Base-by-base conservation (phyloP, 64 coral and sea anemone species). In the Stylophora pistillata region DNA sequence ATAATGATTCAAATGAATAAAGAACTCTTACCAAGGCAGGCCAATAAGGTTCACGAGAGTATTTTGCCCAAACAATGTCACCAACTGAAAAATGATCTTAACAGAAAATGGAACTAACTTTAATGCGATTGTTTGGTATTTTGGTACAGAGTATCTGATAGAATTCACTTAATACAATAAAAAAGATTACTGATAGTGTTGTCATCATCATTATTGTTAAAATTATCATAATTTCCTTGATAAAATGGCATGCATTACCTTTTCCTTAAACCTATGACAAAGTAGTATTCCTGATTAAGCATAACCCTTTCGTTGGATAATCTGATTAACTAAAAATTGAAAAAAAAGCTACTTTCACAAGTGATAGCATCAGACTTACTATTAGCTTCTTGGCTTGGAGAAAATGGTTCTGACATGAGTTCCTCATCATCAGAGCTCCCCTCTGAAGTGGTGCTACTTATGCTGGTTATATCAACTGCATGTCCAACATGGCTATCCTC, bases 1-100 rank as follows among this genome's bases (percentile, higher is more conserved):
- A 70, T 13, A 52, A n/a, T 52, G 17, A 29, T 58, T 25, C 27
- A 37, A 47, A 47, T 47, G 7, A 47, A 47, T 56, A 29, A 87
- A 18, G 56, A 33, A 76, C 18, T 21, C 76, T 56, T 79, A 91
- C 89, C 79, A 30, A 1, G 9, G 89, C 89, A 18, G 89, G 89
- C 89, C 89, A 91, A 17, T 76, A 91, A 9, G 89, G 89, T 25
- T 91, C 81, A 16, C 79, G 56, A 41, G 56, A 63, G 30, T 63
- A 70, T 61, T 91, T 91, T 5, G 90, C 90, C 90, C 90, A 91
- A 2, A 91, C 90, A 64, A 91, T 71, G 70, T 91, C 82, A 58
- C 55, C 74, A 17, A 86, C 29, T 41, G 58, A 82, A 84, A 90
- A 90, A 53, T 90, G 56, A 16, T 69, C 80, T 83, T 5, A 47